Conservation (phyloP, 2,888 invertebrate genomes). For the Apotomis betuletana region DNA sequence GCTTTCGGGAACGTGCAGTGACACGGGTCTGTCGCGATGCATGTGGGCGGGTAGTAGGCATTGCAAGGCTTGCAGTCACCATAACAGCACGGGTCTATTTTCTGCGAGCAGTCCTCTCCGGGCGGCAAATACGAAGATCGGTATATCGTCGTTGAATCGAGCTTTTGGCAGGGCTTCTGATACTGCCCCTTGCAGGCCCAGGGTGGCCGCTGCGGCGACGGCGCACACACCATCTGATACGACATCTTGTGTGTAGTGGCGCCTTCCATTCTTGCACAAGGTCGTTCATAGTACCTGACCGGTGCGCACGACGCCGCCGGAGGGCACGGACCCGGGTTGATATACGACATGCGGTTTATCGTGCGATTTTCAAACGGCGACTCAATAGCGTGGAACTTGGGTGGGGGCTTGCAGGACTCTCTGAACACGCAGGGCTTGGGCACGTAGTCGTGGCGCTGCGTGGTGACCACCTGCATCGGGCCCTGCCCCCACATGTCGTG, state of each 20-base stretch:
- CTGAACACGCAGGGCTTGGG: slow-evolving; percentile 84
- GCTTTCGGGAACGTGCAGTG: slow-evolving; percentile 74
- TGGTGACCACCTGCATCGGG: slow-evolving; percentile 89
- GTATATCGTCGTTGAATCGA: slow-evolving; percentile 85
- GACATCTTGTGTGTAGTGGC: slow-evolving; percentile 83
- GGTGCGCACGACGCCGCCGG: slow-evolving; percentile 77
- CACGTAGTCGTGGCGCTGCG: slow-evolving; percentile 89
- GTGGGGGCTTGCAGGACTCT: slow-evolving; percentile 69
- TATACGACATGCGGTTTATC: slow-evolving; percentile 85
- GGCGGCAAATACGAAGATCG: slow-evolving; percentile 85
- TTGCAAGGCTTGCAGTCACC: slow-evolving; percentile 79
- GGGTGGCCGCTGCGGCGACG: slow-evolving; percentile 72
- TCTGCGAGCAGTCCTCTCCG: slow-evolving; percentile 82
- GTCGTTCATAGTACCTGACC: slow-evolving; percentile 73
- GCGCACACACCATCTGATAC: slow-evolving; percentile 77
- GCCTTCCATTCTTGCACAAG: slow-evolving; percentile 80
- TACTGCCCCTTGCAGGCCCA: slow-evolving; percentile 79
- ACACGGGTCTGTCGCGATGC: slow-evolving; percentile 74
- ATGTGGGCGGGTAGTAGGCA: slow-evolving; percentile 70
- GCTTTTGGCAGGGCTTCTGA: slow-evolving; percentile 72
- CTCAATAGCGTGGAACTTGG: slow-evolving; percentile 67
- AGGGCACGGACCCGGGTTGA: slow-evolving; percentile 77
- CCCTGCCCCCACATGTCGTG: slow-evolving; percentile 86
- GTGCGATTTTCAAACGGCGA: slow-evolving; percentile 83
- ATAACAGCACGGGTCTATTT: slow-evolving; percentile 80